A percentile compares a stretch with the other conserved stretches of the same genome.
These are phyloP conservation scores for Unio pictorum DNA, from an alignment of 2,888 invertebrate species.

Conservation along the genomic window DNA sequence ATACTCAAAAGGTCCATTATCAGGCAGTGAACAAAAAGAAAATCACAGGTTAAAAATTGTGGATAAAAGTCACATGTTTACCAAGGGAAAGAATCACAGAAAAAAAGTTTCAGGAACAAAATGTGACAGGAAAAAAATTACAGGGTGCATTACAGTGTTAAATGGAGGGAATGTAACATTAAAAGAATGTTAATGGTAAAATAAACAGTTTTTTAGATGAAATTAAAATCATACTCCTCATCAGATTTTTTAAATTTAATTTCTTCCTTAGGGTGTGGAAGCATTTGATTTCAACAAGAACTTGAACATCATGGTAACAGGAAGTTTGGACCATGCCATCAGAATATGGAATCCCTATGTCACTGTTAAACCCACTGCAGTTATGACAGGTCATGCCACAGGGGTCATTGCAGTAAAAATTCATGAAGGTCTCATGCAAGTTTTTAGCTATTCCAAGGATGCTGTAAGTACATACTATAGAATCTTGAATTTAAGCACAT, in stretches of 20 bases:
- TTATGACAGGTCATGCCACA: constrained; percentile 66
- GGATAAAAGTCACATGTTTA: too few species aligned
- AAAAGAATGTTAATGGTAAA: too few species aligned
- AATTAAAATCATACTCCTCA: too few species aligned
- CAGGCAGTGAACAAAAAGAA: too few species aligned
- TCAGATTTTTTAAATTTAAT: neutral
- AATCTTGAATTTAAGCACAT: neutral
- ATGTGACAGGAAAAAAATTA: too few species aligned
- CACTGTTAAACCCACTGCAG: constrained; percentile 65
- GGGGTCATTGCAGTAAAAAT: constrained; percentile 68
- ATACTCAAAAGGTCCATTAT: too few species aligned
- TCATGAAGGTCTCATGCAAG: constrained; percentile 63
- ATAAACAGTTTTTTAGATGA: too few species aligned
- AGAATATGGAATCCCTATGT: constrained; percentile 72
- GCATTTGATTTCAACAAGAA: constrained; percentile 69
- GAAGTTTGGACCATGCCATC: constrained; percentile 67
- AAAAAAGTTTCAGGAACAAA: too few species aligned
- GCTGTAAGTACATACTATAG: constrained; percentile 59
- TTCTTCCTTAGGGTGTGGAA: constrained; percentile 56
- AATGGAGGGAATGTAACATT: too few species aligned
- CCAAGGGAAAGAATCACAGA: too few species aligned
- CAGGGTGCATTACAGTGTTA: too few species aligned
- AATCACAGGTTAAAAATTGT: too few species aligned
- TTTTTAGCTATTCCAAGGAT: constrained; percentile 70
- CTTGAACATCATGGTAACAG: constrained; percentile 68